A percentile compares a stretch with the other conserved stretches of the same genome.
phyloP scores from a whole-genome alignment of 2,888 invertebrate species.

The Frankliniella intonsa region DNA sequence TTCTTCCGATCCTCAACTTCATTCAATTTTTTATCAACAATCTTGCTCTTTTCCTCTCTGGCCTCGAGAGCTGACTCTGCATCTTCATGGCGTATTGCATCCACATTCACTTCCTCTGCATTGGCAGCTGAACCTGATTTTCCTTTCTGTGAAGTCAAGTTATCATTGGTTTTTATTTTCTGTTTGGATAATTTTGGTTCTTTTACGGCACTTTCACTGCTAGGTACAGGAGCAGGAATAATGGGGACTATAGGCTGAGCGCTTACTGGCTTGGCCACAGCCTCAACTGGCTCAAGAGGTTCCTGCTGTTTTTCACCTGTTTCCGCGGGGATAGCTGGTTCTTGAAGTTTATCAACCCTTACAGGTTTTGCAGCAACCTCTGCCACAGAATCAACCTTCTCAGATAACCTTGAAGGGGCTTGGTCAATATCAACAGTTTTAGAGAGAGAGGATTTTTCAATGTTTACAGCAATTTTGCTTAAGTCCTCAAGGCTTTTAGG shows the following conservation, averaged over 20 bases:
- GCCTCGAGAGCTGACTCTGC: slow-evolving; percentile 42
- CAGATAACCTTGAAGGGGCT: no score
- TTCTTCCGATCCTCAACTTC: slow-evolving; percentile 40
- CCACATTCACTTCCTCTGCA: slow-evolving; percentile 44
- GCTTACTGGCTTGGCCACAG: slow-evolving; percentile 38
- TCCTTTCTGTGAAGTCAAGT: slow-evolving; percentile 29
- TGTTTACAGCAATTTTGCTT: no score
- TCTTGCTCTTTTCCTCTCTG: slow-evolving; percentile 45
- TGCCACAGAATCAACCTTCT: no score
- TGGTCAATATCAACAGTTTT: no score
- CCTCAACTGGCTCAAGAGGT: slow-evolving; percentile 46
- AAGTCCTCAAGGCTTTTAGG: no score
- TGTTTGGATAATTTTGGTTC: slow-evolving; percentile 38
- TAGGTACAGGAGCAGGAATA: slow-evolving; percentile 59
- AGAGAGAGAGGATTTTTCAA: no score
- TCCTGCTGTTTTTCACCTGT: slow-evolving; percentile 43
- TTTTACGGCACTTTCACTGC: slow-evolving; percentile 50
- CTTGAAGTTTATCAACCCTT: neutral
- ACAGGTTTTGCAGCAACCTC: neutral
- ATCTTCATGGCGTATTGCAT: slow-evolving; percentile 45
- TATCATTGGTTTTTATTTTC: slow-evolving; percentile 31
- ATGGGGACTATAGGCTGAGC: slow-evolving; percentile 48
- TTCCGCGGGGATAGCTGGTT: neutral
- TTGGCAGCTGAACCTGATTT: slow-evolving; percentile 34
- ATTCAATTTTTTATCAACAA: slow-evolving; percentile 48